Evolutionary conservation across 1,140 invertebrate genomes (phyloP), one percentile per base, ranked within the genome.

Genomic region (Laupala kohalensis): DNA sequence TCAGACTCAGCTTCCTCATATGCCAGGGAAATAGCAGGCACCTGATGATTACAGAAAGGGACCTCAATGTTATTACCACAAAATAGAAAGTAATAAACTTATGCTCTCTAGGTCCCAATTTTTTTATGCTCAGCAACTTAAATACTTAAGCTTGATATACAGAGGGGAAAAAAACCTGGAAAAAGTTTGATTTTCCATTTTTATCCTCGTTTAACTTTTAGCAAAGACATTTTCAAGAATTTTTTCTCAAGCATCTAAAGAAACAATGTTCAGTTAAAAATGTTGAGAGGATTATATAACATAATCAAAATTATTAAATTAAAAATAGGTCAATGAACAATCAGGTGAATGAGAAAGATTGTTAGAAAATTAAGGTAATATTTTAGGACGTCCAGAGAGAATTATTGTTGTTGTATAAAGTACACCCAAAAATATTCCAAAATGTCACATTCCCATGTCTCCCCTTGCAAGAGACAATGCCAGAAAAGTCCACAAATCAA

Each of bases 1-100:
- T 99, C 97, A 76, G 93, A 93, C 83, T 99, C 97, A 70, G 97
- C 92, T 82, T 91, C 87, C 87, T 99, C 97, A 84, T 99, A 99
- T 77, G 97, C 97, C 80, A 99, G 87, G 73, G 97, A 97, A 83
- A 99, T 98, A 77, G 97, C 97, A 78, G 97, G 97, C 77, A 98
- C 89, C 93, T 95, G 85, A 68, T 68, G 67, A 68, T 68, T 68
- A 79, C 73, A 77, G 75, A 74, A 76, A 71, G 70, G 74, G 75
- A 75, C 64, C 74, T 77, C 37, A 9, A 53, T 53, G 19, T 53
- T 53, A 53, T 53, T 53, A 53, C 4, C 9, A 53, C 1, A 53
- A 53, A 53, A 53, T 53, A 53, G 37, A 53, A 53, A 53, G 19
- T 53, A 53, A 13, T 13, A 53, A 53, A 53, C 37, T 13, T 2